Percentiles rank a stretch among this genome's conserved stretches.
phyloP scores from a whole-genome alignment of 2,888 invertebrate species.

The Rhodophaea formosa region DNA sequence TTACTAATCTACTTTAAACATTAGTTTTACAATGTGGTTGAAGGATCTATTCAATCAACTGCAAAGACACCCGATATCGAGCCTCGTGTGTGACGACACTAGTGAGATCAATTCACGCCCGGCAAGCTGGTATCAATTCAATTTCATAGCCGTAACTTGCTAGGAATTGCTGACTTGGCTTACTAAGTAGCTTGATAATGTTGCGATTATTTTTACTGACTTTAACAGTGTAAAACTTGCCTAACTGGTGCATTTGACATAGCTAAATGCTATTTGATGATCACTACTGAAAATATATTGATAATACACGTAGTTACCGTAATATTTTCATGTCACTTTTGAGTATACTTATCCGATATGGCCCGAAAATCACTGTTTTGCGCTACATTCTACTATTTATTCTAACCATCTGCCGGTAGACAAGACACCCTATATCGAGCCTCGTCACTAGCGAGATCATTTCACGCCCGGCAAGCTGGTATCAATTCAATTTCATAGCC shows the following conservation, averaged over 20 bases:
- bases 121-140: constrained; percentile 53
- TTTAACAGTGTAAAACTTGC: no score
- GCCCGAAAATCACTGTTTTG: no score
- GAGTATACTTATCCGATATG: no score
- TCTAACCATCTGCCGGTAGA: neutral
- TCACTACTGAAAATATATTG: no score
- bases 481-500: constrained; percentile 67
- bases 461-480: constrained; percentile 31
- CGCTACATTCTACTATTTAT: neutral
- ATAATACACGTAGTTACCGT: no score
- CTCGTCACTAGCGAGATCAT: constrained; percentile 15
- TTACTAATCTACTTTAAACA: no score
- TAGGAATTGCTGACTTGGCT: constrained; percentile 20
- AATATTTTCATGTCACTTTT: no score
- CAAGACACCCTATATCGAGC: neutral
- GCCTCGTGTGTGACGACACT: constrained; percentile 11
- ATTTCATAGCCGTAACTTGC: constrained; percentile 58
- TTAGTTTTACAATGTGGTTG: no score
- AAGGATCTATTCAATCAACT: no score
- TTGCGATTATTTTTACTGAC: constrained; percentile 25
- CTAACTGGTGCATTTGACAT: no score
- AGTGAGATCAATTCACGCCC: constrained; percentile 16
- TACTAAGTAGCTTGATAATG: constrained; percentile 24
- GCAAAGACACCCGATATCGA: neutral
- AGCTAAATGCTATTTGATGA: no score